Conservation (phyloP, 2,797 vertebrate species). For the Heteromormyrus szaboi region DNA sequence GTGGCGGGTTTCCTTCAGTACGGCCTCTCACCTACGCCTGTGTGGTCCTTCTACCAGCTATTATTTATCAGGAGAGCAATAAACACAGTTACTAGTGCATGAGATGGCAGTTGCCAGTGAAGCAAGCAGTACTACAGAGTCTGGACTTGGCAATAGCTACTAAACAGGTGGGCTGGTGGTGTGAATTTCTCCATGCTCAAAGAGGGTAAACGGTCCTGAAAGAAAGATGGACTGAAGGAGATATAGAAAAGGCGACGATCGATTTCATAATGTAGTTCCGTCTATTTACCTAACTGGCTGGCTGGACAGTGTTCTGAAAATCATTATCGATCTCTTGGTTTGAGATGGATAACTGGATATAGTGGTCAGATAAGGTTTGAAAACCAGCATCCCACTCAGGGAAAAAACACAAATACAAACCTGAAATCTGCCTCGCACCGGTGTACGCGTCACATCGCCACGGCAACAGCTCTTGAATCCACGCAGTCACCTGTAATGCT, state of each 20-base stretch:
- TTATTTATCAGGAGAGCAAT: neutral
- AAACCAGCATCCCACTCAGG: neutral
- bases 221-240: neutral
- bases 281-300: neutral
- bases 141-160: neutral
- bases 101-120: neutral
- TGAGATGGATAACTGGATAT: neutral
- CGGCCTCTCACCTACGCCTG: neutral
- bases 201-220: neutral
- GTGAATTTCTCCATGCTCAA: neutral
- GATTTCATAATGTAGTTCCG: neutral
- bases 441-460: neutral
- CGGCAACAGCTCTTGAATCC: neutral
- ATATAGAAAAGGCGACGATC: neutral
- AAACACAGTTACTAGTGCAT: neutral
- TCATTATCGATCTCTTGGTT: neutral
- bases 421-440: neutral
- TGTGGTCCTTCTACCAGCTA: neutral
- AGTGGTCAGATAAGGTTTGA: neutral
- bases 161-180: neutral
- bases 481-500: neutral
- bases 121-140: neutral
- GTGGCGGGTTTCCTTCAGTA: neutral
- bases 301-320: neutral
- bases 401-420: neutral